A percentile compares a stretch with the other conserved stretches of the same genome.
Conservation (phyloP, 1,140 invertebrate species). For the Bombus consobrinus region DNA sequence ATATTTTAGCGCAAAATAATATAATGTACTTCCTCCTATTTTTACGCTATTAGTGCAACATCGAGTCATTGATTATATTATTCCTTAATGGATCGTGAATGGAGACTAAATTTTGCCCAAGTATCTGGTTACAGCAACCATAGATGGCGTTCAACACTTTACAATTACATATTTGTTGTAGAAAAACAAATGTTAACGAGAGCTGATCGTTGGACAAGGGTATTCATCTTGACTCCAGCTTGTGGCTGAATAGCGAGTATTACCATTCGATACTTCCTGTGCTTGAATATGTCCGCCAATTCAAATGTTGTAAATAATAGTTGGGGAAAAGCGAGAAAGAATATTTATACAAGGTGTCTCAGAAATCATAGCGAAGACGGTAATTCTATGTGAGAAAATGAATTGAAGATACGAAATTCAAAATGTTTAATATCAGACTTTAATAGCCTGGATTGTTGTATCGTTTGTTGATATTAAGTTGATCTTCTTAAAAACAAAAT, state of each 20-base stretch:
- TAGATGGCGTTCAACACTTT: neutral
- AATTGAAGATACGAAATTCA: neutral
- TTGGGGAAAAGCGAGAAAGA: neutral
- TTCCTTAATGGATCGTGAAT: neutral
- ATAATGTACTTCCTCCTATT: neutral
- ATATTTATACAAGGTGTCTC: neutral
- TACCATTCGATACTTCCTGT: conserved; percentile 3
- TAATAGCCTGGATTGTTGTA: neutral
- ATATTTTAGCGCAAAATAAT: neutral
- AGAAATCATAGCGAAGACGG: neutral
- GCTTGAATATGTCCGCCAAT: too few species aligned
- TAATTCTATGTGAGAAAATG: neutral
- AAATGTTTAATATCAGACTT: neutral
- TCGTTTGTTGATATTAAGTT: neutral
- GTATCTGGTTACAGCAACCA: neutral
- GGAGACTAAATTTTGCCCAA: neutral
- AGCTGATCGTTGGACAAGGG: neutral
- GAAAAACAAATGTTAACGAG: neutral
- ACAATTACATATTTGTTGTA: neutral
- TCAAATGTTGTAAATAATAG: neutral
- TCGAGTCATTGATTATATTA: neutral
- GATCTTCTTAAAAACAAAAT: neutral
- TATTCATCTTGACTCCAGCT: neutral
- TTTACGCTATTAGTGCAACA: neutral
- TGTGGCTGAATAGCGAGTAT: neutral